Percentiles rank a stretch among this genome's conserved stretches.
Evolutionary conservation across 2,113 vertebrate genomes (phyloP).

Genomic region (Cisticola juncidis): DNA sequence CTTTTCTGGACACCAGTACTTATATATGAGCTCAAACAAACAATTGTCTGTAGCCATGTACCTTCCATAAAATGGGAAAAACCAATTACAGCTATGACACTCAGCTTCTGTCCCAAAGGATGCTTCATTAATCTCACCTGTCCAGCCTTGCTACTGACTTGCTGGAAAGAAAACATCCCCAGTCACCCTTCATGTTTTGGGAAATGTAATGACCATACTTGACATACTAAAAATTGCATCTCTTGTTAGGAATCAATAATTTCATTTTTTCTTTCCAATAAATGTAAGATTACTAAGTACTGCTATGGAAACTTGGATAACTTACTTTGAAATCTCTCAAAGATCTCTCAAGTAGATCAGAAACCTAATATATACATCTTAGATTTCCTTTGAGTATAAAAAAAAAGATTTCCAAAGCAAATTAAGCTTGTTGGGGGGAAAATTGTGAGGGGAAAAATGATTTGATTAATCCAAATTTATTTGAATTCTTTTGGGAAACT

Average conservation of each 20-base stretch:
- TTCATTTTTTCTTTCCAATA: background rate
- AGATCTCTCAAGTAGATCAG: background rate
- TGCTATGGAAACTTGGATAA: background rate
- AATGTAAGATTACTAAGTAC: background rate
- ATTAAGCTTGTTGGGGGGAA: background rate
- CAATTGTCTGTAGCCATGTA: background rate
- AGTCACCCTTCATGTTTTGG: background rate
- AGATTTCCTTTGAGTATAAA: background rate
- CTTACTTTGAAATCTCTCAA: background rate
- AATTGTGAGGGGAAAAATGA: accelerated
- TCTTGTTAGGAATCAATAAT: background rate
- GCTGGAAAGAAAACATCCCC: background rate
- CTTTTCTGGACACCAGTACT: background rate
- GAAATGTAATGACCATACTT: background rate
- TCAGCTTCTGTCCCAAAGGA: background rate
- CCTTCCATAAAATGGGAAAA: background rate
- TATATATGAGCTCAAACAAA: background rate
- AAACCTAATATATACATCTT: background rate
- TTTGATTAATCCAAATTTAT: background rate
- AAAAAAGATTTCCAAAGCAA: background rate
- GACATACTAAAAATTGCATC: background rate
- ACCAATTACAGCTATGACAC: background rate
- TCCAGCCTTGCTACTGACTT: background rate
- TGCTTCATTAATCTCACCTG: background rate
- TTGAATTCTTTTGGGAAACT: background rate